A percentile compares a stretch with the other conserved stretches of the same genome.
Conservation (phyloP, 2,888 invertebrate genomes). For the Drosophila prolongata region DNA sequence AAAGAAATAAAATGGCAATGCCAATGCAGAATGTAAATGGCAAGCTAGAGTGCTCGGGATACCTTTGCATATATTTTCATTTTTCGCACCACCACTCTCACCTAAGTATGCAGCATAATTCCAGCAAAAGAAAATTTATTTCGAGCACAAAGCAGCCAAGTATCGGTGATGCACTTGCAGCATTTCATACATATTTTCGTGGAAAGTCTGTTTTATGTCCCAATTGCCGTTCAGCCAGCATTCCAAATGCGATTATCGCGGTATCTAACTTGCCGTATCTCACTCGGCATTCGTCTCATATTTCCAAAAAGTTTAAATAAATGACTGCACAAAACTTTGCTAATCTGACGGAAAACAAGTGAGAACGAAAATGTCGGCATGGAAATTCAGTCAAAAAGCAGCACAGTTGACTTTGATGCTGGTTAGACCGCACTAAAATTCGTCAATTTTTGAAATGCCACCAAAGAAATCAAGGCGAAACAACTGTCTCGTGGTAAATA, state of each 20-base stretch:
- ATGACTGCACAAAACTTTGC: conserved; percentile 70
- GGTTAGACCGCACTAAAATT: conserved; percentile 67
- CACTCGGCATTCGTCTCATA: not conserved
- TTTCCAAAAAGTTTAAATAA: conserved; percentile 67
- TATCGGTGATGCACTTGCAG: conserved; percentile 18
- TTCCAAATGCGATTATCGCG: conserved; percentile 53
- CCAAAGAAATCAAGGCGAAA: conserved; percentile 31
- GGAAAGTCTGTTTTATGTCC: conserved; percentile 5
- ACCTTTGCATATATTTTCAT: conserved; percentile 54
- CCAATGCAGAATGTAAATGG: conserved; percentile 39
- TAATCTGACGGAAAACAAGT: conserved; percentile 62
- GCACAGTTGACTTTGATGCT: conserved; percentile 72
- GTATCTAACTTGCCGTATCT: conserved; percentile 36
- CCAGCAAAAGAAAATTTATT: conserved; percentile 36
- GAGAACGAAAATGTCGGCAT: conserved; percentile 22
- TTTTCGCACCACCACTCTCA: conserved; percentile 20
- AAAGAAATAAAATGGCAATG: conserved; percentile 58
- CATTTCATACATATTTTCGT: not conserved
- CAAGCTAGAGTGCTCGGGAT: conserved; percentile 25
- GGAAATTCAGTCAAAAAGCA: conserved; percentile 29
- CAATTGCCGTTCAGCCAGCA: conserved; percentile 10
- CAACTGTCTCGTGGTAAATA: conserved; percentile 57
- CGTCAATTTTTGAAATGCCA: conserved; percentile 70
- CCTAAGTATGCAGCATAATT: conserved; percentile 33
- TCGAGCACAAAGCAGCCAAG: conserved; percentile 17